phyloP scores from a whole-genome alignment of 2,888 invertebrate genomes.

The Norana najaformis region DNA sequence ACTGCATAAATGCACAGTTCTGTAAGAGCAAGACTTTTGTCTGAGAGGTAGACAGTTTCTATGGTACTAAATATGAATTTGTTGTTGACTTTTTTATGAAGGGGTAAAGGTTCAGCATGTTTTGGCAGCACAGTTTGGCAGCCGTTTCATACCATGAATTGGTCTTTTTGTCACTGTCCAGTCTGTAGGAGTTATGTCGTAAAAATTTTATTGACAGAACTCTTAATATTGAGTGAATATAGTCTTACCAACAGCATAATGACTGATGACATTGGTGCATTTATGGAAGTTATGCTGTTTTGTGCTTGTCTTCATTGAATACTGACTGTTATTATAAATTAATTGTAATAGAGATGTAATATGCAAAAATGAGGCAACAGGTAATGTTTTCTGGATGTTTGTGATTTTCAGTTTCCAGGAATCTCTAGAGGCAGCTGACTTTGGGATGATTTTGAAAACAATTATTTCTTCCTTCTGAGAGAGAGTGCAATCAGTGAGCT shows the following conservation, averaged over 20 bases:
- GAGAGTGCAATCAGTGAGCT: neutral
- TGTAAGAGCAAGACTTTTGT: neutral
- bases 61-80: neutral
- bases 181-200: neutral
- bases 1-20: slow-evolving; percentile 1
- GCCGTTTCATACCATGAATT: no score
- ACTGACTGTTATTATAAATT: neutral
- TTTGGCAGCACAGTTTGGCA: neutral
- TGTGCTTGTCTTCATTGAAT: neutral
- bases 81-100: neutral
- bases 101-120: neutral
- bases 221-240: neutral
- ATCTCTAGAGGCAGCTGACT: neutral
- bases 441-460: neutral
- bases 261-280: neutral
- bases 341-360: neutral
- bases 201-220: neutral
- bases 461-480: neutral
- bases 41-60: neutral
- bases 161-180: neutral
- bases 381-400: neutral
- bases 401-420: neutral
- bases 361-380: neutral
- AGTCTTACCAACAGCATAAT: neutral
- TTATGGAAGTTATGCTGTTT: neutral